Evolutionary conservation across 2,888 invertebrate species (phyloP), one percentile per base, ranked within the genome.

Genomic region (Volucella zonaria): DNA sequence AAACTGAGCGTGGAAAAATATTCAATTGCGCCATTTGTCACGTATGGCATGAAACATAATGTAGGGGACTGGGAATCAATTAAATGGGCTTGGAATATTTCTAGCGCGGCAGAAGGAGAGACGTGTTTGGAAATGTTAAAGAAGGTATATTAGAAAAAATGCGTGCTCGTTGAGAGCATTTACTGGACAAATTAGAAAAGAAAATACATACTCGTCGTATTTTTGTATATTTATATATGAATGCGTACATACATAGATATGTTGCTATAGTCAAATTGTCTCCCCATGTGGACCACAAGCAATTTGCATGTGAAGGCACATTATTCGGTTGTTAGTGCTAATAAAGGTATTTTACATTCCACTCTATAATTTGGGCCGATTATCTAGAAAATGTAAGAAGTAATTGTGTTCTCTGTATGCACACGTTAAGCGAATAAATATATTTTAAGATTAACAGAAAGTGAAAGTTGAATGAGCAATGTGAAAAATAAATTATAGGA

Each of bases 1-100:
- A 73, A 61, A 73, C 59, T 79, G 61, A 73, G 62, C 71, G 76
- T 68, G 64, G 67, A 85, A 76, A 81, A 77, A 76, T 77, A 81
- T 76, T 73, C 76, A 81, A 85, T 76, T 85, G 81, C 66, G 80
- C 76, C 77, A 81, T 85, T 81, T 85, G 81, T 85, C 85, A 85
- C 85, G 85, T 85, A 85, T 81, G 52, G 73, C 71, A 85, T 77
- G 68, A 38, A 58, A 70, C 73, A 77, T 81, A 76, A 77, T 77
- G 81, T 76, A 75, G 64, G 51, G 67, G 85, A 76, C 81, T 81
- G 67, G 76, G 81, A 77, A 85, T 76, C 81, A 85, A 81, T 81
- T 85, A 85, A 77, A 81, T 77, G 75, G 56, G 52, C 62, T 80
- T 76, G 66, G 68, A 83, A 80, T 83, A 75, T 66, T 76, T 80